phyloP scores from a whole-genome alignment of 2,113 vertebrate genomes.

The Seriola dumerili region DNA sequence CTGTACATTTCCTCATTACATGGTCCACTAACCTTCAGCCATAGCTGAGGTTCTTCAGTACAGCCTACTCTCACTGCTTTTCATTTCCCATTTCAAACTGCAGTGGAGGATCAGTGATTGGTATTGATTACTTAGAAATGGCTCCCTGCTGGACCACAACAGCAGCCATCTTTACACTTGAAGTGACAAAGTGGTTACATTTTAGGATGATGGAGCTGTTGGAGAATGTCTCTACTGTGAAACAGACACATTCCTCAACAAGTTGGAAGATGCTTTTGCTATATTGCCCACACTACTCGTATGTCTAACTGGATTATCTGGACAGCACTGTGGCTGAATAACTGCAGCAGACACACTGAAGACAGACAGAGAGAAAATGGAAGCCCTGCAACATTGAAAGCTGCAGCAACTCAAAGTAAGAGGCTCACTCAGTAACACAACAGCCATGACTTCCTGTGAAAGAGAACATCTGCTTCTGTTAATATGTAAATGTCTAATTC shows the following conservation, averaged over 20 bases:
- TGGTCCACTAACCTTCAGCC: neutral
- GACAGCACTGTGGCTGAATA: neutral
- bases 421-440: neutral
- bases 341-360: neutral
- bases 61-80: neutral
- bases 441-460: too few relatives aligned
- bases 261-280: neutral
- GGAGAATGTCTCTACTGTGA: neutral
- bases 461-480: too few relatives aligned
- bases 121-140: constrained; percentile 28
- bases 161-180: constrained; percentile 2
- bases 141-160: constrained; percentile 34
- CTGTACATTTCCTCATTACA: constrained; percentile 20
- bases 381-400: neutral
- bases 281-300: neutral
- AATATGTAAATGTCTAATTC: too few relatives aligned
- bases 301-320: neutral
- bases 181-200: neutral
- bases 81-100: constrained; percentile 29
- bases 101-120: constrained; percentile 32
- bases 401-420: neutral
- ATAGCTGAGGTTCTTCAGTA: neutral
- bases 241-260: neutral
- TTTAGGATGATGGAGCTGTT: neutral
- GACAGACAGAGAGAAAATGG: neutral